Percentiles rank a stretch among this genome's conserved stretches.
These are phyloP conservation scores for Mormyrops attenuatus DNA, from an alignment of 2,797 vertebrate species.

Conservation along the genomic window DNA sequence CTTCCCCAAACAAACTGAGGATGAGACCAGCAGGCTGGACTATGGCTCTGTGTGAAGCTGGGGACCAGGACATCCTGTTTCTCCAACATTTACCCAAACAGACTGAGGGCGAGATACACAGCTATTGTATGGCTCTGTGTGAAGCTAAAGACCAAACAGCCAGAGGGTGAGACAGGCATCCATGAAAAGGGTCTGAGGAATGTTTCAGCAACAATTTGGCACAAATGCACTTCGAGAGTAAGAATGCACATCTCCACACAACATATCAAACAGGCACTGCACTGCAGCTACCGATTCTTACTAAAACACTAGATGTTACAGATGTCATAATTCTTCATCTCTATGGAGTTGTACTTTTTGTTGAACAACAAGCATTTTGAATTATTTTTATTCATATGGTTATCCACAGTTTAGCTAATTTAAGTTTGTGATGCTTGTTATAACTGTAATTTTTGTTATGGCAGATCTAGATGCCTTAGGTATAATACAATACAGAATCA, in stretches of 20 bases:
- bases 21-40: background rate
- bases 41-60: slow-evolving; percentile 27
- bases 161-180: slow-evolving; percentile 27
- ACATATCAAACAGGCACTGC: slow-evolving; percentile 36
- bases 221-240: slow-evolving; percentile 32
- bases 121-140: background rate
- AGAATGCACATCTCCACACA: slow-evolving; percentile 33
- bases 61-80: slow-evolving; percentile 26
- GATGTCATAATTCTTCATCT: background rate
- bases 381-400: background rate
- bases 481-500: background rate
- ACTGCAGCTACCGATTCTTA: background rate
- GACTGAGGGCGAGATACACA: slow-evolving; percentile 25
- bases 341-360: background rate
- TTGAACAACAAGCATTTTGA: background rate
- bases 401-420: background rate
- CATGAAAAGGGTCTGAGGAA: background rate
- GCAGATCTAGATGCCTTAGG: background rate
- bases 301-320: background rate
- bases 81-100: slow-evolving; percentile 9
- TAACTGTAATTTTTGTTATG: background rate
- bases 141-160: background rate
- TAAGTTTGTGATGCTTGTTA: background rate
- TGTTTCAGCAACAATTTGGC: slow-evolving; percentile 26
- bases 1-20: background rate